Percentiles rank a stretch among this genome's conserved stretches.
These are phyloP conservation scores for Chaetura pelagica DNA, from an alignment of 2,113 vertebrate genomes.

Conservation along the genomic window DNA sequence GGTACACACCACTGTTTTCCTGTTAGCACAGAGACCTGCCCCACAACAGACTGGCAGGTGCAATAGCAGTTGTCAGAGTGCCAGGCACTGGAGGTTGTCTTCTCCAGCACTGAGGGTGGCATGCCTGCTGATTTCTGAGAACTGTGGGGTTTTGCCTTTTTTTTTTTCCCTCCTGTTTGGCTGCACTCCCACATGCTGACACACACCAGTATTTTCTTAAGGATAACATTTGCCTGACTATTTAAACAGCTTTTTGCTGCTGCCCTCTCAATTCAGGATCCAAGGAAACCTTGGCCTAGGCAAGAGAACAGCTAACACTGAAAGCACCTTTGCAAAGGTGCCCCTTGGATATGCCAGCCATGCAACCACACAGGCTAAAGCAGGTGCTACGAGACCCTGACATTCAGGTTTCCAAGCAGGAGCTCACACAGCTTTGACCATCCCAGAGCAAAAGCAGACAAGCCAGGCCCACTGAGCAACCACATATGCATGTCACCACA, in stretches of 20 bases:
- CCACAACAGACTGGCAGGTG: rapidly evolving
- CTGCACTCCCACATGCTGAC: background rate
- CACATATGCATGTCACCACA: rapidly evolving
- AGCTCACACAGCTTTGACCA: background rate
- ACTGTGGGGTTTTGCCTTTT: background rate
- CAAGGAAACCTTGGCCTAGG: background rate
- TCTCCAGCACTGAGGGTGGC: background rate
- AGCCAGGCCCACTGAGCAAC: background rate
- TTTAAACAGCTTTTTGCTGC: background rate
- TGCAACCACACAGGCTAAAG: background rate
- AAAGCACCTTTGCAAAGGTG: background rate
- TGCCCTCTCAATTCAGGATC: background rate
- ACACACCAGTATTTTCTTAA: background rate
- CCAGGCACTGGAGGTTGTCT: background rate
- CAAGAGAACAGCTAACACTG: background rate
- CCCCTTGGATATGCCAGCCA: background rate
- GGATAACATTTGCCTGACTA: background rate
- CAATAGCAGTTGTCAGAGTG: rapidly evolving
- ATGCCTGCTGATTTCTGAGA: background rate
- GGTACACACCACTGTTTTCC: background rate
- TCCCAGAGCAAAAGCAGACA: background rate
- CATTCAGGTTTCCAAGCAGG: background rate
- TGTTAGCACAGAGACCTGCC: background rate
- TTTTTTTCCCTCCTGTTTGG: background rate
- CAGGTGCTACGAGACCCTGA: rapidly evolving